These are phyloP conservation scores for Agrotis segetum DNA, from an alignment of 2,888 invertebrate genomes.

Conservation along the genomic window DNA sequence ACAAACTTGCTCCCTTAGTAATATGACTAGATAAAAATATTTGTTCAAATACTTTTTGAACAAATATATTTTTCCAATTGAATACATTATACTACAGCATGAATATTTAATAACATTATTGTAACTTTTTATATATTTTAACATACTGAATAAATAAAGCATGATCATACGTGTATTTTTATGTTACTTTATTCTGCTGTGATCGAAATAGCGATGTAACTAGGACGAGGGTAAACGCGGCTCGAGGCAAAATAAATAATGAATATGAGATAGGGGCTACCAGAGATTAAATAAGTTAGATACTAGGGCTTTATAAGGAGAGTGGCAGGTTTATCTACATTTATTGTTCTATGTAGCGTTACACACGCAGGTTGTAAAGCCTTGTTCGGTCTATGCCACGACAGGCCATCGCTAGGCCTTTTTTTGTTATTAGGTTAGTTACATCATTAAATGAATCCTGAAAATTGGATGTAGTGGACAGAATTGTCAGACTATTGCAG, in stretches of 20 bases:
- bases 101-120: constrained; percentile 3
- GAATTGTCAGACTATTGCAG: no score
- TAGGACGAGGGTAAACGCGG: constrained; percentile 25
- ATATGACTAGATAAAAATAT: background rate
- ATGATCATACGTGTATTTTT: constrained; percentile 9
- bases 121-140: constrained; percentile 1
- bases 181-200: constrained; percentile 30
- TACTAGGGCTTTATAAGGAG: constrained; percentile 21
- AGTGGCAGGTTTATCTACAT: constrained; percentile 46
- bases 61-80: background rate
- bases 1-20: background rate
- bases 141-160: constrained; percentile 2
- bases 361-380: constrained; percentile 11
- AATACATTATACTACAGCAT: background rate
- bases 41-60: background rate
- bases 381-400: background rate
- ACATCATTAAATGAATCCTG: no score
- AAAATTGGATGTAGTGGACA: no score
- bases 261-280: constrained; percentile 53
- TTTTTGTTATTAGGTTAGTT: no score
- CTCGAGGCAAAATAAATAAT: constrained; percentile 62
- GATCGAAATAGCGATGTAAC: constrained; percentile 32
- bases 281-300: constrained; percentile 66
- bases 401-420: background rate
- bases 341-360: constrained; percentile 31